Base-by-base conservation (phyloP, 1,140 invertebrate species). In the Caerostris darwini region DNA sequence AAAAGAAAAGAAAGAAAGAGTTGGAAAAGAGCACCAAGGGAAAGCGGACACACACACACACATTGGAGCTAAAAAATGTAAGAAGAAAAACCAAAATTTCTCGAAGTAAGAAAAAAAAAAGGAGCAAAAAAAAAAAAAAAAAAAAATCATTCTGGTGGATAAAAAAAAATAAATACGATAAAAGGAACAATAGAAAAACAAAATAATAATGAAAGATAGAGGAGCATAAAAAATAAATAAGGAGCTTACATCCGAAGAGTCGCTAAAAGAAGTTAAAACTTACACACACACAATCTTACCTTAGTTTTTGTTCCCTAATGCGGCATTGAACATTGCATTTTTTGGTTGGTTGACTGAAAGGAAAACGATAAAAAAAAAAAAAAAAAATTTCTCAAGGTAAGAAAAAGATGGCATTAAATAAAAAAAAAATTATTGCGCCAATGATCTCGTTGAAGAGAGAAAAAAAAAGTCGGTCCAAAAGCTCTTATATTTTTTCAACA, bases 231-330 rank as follows among this genome's bases (percentile, higher is more conserved):
- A 93, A 94, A 81, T 85, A 93, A 61, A 67, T 86, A 92, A 81
- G 85, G 17, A 88, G 83, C 85, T 88, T 81, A 81, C 92, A 88
- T 94, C 67, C 69, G 85, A n/a, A 81, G 57, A 12, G 17, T 89
- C 77, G 59, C 82, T 85, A 85, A 92, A 91, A 85, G 82, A 94
- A 81, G 56, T 53, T 88, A 59, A 71, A 94, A 94, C 83, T 93
- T 93, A 83, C 69, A 94, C 58, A 93, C 91, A 86, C 92, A 88
- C 85, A 88, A 88, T 64, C 92, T 94, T 94, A 94, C 92, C 85
- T 94, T 94, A 94, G 92, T 94, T 94, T 92, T 94, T 81, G 82
- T 89, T 94, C 71, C 12, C 69, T 94, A 89, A 94, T 89, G 92
- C 85, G 86, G 92, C 69, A 89, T 53, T 88, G 83, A 94, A 94